Conservation (phyloP, 2,113 vertebrate species). For the Pteropus alecto region DNA sequence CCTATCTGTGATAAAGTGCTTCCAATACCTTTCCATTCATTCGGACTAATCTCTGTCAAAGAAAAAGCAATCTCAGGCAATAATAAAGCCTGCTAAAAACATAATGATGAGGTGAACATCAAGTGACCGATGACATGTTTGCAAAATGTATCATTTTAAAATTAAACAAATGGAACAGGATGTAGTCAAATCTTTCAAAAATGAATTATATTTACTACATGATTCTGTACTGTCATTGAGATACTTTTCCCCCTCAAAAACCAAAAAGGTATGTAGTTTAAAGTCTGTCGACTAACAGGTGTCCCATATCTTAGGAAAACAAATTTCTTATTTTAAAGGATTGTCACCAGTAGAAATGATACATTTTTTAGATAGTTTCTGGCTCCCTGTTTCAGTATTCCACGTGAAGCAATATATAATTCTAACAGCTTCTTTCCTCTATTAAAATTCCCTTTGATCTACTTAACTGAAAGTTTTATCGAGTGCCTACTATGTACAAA, state of each 20-base stretch:
- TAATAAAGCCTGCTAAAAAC: background rate
- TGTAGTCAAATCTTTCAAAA: background rate
- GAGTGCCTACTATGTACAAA: background rate
- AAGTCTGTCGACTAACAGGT: background rate
- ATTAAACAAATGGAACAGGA: background rate
- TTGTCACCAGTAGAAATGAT: background rate
- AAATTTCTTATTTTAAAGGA: slow-evolving; percentile 30
- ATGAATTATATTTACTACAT: background rate
- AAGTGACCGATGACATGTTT: background rate
- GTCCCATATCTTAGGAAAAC: background rate
- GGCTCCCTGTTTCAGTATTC: background rate
- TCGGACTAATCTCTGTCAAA: background rate
- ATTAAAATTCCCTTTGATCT: background rate
- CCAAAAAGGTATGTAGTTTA: background rate
- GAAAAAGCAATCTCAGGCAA: background rate
- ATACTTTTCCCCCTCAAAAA: background rate
- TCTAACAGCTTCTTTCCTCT: background rate
- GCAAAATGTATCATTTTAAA: slow-evolving; percentile 22
- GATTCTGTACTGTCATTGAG: background rate
- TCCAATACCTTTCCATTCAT: background rate
- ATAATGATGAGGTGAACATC: background rate
- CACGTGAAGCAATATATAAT: background rate
- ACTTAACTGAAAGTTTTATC: background rate
- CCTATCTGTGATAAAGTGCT: background rate
- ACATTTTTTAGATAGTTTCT: background rate